Base-by-base conservation (phyloP, 2,113 vertebrate genomes). In the Colinus virginianus region DNA sequence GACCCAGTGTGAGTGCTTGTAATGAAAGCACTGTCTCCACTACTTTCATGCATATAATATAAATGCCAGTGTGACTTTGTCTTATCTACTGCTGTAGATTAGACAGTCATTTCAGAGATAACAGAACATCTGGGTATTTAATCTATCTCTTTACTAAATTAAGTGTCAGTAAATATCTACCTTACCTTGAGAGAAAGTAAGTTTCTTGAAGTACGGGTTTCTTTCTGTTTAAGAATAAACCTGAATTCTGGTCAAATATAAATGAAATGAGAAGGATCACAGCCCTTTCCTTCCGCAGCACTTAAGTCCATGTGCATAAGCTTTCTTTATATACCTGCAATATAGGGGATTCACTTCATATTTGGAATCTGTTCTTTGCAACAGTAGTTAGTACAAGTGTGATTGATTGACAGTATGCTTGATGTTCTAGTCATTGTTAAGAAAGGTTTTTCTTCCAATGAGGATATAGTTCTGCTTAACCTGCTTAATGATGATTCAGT, bases 111-210 rank as follows among this genome's bases (percentile, higher is more conserved):
- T 90, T 67, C 53, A 79, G 76, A 84, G 67, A n/a, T 43, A 13
- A 0, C 34, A 40, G 51, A 63, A 77, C 48, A 49, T 90, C 67
- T 79, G 53, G 0, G 2, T 68, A 9, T 76, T 53, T 78, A 82
- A 90, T 71, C 90, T 55, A 83, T 79, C 23, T 69, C 48, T 79
- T 82, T 67, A 40, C 63, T 87, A 69, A 87, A 91, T 91, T 78
- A 89, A 49, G 43, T 56, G 19, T 74, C 30, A 40, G n/a, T 74
- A 28, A 79, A 91, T 61, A 64, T 5, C 62, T 87, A 53, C 78
- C 43, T 56, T 84, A 92, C n/a, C 51, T 69, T 83, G 43, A 71
- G 49, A 48, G 40, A 7, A 68, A 66, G 40, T 59, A 30, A 40
- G 94, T 79, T 72, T 42, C 34, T 28, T 68, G 66, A 93, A 64